These are phyloP conservation scores for Notocelia uddmanniana DNA, from an alignment of 2,888 invertebrate genomes.

Conservation along the genomic window DNA sequence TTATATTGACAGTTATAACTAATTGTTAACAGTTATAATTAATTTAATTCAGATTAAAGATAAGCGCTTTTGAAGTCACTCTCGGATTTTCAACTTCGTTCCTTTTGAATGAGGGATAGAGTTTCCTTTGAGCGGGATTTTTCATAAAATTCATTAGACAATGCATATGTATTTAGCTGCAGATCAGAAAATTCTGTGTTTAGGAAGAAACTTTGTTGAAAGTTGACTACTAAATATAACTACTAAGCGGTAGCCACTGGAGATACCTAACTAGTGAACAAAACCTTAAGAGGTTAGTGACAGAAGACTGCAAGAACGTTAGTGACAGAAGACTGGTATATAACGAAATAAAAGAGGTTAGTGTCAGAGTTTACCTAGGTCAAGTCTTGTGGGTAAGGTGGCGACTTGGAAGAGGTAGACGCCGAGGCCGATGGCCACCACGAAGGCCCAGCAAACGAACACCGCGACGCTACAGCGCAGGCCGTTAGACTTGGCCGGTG, in stretches of 20 bases:
- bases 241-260: no score
- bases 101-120: no score
- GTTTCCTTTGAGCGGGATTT: background rate
- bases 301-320: no score
- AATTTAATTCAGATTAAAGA: background rate
- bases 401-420: constrained; percentile 66
- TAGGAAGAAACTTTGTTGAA: background rate
- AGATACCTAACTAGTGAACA: no score
- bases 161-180: background rate
- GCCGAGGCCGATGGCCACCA: constrained; percentile 68
- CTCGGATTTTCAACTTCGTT: no score
- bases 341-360: background rate
- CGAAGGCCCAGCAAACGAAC: constrained; percentile 77
- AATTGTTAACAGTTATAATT: background rate
- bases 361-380: constrained; percentile 67
- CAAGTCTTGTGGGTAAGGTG: constrained; percentile 59
- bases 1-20: background rate
- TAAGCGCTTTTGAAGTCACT: background rate
- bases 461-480: constrained; percentile 78
- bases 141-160: background rate
- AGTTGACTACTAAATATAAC: background rate
- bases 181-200: background rate
- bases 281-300: no score
- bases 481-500: constrained; percentile 62
- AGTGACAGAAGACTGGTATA: background rate